Conservation (phyloP, 2,113 vertebrate genomes). For the Brienomyrus brachyistius region DNA sequence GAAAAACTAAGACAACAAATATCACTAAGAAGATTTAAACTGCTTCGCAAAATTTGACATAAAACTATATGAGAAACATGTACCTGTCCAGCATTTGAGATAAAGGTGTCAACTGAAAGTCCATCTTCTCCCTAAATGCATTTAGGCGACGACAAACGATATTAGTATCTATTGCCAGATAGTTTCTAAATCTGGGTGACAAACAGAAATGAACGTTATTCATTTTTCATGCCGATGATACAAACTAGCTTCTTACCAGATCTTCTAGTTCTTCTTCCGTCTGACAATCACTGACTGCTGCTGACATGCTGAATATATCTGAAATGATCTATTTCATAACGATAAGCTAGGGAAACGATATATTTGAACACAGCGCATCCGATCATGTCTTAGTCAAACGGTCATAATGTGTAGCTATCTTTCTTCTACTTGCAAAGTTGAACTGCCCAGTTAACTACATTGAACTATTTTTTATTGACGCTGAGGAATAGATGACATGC, state of each 20-base stretch:
- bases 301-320: not conserved
- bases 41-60: not conserved
- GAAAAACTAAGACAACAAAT: not conserved
- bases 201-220: not conserved
- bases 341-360: not conserved
- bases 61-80: conserved; percentile 25
- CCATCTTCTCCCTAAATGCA: conserved; percentile 67
- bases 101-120: conserved; percentile 60
- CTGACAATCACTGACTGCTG: conserved; percentile 48
- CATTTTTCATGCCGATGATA: not conserved
- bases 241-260: conserved; percentile 45
- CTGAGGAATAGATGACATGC: not conserved
- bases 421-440: not conserved
- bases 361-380: not conserved
- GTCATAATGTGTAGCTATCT: not conserved
- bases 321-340: not conserved
- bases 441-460: not conserved
- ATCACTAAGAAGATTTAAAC: not conserved
- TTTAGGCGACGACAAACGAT: not conserved
- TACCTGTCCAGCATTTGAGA: conserved; percentile 68
- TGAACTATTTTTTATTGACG: not conserved
- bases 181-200: not conserved
- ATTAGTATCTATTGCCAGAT: not conserved
- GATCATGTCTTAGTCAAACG: not conserved
- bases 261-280: conserved; percentile 59